Conservation (phyloP, 2,113 vertebrate species). For the Hippoglossus stenolepis region DNA sequence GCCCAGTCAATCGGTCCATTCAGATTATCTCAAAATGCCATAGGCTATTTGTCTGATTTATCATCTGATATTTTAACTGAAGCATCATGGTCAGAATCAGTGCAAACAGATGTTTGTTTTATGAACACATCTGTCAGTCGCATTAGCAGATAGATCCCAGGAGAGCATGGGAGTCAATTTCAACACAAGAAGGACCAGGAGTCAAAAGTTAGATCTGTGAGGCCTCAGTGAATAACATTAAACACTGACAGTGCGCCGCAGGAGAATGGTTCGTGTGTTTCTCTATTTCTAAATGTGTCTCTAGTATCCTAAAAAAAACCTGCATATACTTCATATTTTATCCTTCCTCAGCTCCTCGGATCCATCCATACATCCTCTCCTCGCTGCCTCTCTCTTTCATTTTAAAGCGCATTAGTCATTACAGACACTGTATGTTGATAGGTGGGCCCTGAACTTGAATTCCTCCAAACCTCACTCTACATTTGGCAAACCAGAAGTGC, state of each 20-base stretch:
- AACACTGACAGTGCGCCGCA: not conserved
- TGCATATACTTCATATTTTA: not conserved
- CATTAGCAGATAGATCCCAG: not conserved
- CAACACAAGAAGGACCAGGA: not conserved
- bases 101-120: not conserved
- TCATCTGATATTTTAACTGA: no score
- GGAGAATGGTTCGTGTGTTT: not conserved
- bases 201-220: not conserved
- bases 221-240: not conserved
- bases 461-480: conserved; percentile 58
- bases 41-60: no score
- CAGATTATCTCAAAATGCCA: no score
- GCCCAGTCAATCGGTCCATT: no score
- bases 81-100: no score
- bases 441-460: conserved; percentile 48
- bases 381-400: conserved; percentile 27
- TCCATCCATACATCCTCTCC: conserved; percentile 15
- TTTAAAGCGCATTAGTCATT: conserved; percentile 45
- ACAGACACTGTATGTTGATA: conserved; percentile 23
- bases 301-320: not conserved
- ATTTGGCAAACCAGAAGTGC: conserved; percentile 49
- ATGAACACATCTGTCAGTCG: not conserved
- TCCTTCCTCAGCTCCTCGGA: not conserved
- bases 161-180: not conserved
- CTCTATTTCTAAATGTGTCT: conserved; percentile 29